These are phyloP conservation scores for Endotricha flammealis DNA, from an alignment of 2,888 invertebrate species.

Conservation along the genomic window DNA sequence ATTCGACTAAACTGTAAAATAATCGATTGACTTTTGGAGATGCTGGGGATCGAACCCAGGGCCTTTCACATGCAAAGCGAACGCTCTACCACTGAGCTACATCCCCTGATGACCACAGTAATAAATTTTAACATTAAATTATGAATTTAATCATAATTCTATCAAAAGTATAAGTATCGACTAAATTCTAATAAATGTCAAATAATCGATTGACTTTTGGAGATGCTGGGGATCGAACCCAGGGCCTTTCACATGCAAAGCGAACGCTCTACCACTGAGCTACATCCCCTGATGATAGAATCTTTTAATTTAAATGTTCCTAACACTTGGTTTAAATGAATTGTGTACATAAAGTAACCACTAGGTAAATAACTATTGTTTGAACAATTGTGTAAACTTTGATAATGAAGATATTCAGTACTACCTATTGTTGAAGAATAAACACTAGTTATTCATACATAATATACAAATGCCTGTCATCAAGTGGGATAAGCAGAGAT, in stretches of 20 bases:
- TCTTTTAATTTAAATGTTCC: no score
- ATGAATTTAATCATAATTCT: no score
- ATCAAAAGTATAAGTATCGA: neutral
- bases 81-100: conserved; percentile 99
- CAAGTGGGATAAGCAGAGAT: no score
- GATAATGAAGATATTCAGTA: neutral
- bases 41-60: conserved; percentile 98
- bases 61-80: conserved; percentile 99
- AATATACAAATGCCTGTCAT: no score
- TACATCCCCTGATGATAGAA: conserved; percentile 80
- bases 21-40: no score
- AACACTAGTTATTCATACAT: no score
- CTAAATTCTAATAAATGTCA: neutral
- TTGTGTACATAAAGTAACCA: no score
- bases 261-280: conserved; percentile 99
- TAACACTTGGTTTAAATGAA: no score
- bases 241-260: conserved; percentile 99
- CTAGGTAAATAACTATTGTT: no score
- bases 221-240: conserved; percentile 98
- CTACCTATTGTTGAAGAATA: no score
- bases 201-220: no score
- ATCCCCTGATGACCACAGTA: conserved; percentile 77
- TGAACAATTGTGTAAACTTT: neutral
- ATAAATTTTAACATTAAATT: no score
- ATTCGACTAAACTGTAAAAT: conserved; percentile 19